phyloP scores from a whole-genome alignment of 2,113 vertebrate genomes.

The Pseudopodoces humilis region DNA sequence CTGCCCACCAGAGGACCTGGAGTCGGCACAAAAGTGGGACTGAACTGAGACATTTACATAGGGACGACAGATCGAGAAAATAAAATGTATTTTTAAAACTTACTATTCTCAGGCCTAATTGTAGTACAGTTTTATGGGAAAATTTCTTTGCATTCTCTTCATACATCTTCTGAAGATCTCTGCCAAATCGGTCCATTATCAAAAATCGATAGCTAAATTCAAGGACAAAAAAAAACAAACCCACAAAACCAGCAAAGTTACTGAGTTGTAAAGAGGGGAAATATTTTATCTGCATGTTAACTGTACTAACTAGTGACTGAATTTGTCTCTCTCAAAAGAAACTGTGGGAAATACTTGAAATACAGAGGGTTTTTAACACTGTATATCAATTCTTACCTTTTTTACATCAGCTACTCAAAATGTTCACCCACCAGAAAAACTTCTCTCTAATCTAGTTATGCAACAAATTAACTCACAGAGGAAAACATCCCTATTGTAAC shows the following conservation, averaged over 20 bases:
- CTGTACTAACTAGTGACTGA: neutral
- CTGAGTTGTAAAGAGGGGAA: neutral
- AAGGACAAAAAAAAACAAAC: neutral
- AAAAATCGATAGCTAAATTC: conserved; percentile 91
- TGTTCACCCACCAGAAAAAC: neutral
- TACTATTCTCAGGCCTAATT: conserved; percentile 90
- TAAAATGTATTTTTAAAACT: conserved; percentile 53
- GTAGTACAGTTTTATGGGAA: conserved; percentile 88
- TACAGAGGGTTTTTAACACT: fast-evolving
- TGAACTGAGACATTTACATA: neutral
- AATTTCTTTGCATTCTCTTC: conserved; percentile 86
- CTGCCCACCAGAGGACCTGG: conserved; percentile 70
- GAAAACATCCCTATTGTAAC: neutral
- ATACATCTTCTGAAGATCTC: conserved; percentile 92
- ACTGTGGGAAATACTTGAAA: neutral
- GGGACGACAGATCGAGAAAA: neutral
- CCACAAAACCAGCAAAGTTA: neutral
- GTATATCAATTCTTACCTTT: neutral
- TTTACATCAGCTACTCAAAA: neutral
- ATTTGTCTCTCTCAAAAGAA: neutral
- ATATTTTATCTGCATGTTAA: neutral
- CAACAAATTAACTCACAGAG: neutral
- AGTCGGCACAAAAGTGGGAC: neutral
- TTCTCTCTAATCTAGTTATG: neutral
- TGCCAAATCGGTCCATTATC: conserved; percentile 95